These are phyloP conservation scores for Drosophila rhopaloa DNA, from an alignment of 1,140 invertebrate genomes.

Conservation along the genomic window DNA sequence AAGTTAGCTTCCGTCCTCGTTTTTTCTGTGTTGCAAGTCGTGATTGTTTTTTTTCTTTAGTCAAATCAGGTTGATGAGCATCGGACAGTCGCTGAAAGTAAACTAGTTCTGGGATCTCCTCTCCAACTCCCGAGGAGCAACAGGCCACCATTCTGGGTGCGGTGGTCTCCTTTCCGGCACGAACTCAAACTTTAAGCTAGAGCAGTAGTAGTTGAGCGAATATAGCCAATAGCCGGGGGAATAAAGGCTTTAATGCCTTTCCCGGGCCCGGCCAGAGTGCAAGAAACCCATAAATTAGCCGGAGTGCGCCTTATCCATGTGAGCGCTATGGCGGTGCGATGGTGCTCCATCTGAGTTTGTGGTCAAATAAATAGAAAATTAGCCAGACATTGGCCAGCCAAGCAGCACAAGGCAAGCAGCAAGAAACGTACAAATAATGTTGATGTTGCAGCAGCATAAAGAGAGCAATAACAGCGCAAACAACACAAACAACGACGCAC, in stretches of 20 bases:
- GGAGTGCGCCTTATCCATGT: conserved; percentile 41
- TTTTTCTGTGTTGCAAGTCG: conserved; percentile 24
- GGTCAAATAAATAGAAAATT: conserved; percentile 83
- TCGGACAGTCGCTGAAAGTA: conserved; percentile 43
- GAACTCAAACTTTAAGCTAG: conserved; percentile 69
- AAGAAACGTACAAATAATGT: conserved; percentile 68
- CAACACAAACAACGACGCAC: conserved; percentile 52
- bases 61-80: conserved; percentile 71
- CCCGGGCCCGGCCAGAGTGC: conserved; percentile 51
- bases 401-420: conserved; percentile 44
- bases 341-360: conserved; percentile 52
- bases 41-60: conserved; percentile 59
- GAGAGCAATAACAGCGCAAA: conserved; percentile 46
- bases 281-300: conserved; percentile 79
- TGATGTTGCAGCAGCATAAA: conserved; percentile 54
- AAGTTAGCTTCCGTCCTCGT: too few species aligned
- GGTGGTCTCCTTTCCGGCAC: conserved; percentile 46
- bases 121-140: conserved; percentile 9
- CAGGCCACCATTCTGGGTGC: conserved; percentile 51
- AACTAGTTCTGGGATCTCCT: conserved; percentile 57
- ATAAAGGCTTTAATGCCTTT: conserved; percentile 41
- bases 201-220: background rate
- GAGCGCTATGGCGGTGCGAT: conserved; percentile 10
- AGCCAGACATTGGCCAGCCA: conserved; percentile 73
- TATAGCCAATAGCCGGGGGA: conserved; percentile 1